phyloP scores from a whole-genome alignment of 2,797 vertebrate genomes.

The Halcyon badia region DNA sequence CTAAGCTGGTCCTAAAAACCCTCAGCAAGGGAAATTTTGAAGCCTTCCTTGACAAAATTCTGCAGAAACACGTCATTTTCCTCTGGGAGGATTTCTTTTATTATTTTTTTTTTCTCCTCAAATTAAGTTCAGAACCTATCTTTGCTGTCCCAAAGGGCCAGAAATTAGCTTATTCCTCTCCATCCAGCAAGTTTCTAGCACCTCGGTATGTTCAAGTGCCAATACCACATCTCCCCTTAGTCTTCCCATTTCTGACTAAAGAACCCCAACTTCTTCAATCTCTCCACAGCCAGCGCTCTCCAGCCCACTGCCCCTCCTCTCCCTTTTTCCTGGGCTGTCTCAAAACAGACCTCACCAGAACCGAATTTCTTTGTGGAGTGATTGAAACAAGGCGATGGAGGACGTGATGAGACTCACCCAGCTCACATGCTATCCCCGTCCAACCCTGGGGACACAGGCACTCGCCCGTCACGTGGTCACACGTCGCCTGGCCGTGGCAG shows the following conservation, averaged over 20 bases:
- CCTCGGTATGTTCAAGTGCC: accelerated
- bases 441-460: conserved; percentile 48
- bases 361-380: accelerated
- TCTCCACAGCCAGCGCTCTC: accelerated
- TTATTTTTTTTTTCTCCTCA: not conserved
- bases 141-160: not conserved
- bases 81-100: not conserved
- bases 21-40: not conserved
- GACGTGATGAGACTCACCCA: not conserved
- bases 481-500: not conserved
- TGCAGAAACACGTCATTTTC: accelerated
- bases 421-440: not conserved
- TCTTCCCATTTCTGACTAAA: not conserved
- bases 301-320: not conserved
- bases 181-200: not conserved
- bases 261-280: not conserved
- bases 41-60: not conserved
- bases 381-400: accelerated
- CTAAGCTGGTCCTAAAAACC: not conserved
- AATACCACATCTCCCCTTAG: not conserved
- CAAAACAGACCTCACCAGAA: not conserved
- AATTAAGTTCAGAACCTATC: not conserved
- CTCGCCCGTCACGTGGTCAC: not conserved
- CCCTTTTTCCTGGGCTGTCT: not conserved
- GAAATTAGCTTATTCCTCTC: not conserved